Evolutionary conservation across 2,113 vertebrate species (phyloP).

Genomic region (Hyaena hyaena): DNA sequence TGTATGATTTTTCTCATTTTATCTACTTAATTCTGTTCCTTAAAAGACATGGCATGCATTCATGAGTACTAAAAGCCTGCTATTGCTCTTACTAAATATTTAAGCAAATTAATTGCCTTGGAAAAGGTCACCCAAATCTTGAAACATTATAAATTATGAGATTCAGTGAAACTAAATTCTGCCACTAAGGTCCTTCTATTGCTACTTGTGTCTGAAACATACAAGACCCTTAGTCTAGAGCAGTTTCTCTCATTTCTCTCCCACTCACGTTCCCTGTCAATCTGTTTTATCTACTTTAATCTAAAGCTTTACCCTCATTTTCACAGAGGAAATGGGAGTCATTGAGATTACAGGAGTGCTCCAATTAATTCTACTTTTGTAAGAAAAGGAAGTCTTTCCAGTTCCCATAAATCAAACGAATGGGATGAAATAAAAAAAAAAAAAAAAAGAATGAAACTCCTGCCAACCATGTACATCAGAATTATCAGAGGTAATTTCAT

Average conservation of each 20-base stretch:
- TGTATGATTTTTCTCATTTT: neutral
- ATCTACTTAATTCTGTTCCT: constrained; percentile 9
- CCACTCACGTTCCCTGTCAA: neutral
- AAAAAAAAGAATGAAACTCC: neutral
- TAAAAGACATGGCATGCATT: neutral
- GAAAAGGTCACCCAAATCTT: constrained; percentile 53
- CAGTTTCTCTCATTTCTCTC: constrained; percentile 37
- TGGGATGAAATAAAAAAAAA: neutral
- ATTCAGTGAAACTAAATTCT: constrained; percentile 44
- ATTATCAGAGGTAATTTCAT: neutral
- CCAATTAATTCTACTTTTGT: neutral
- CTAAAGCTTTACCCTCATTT: neutral
- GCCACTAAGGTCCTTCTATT: neutral
- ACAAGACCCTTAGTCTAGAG: neutral
- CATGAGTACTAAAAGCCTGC: neutral
- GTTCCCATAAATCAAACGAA: neutral
- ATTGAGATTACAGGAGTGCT: neutral
- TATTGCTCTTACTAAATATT: neutral
- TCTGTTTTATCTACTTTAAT: constrained; percentile 42
- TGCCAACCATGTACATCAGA: neutral
- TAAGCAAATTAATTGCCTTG: constrained; percentile 54
- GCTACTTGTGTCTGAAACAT: neutral
- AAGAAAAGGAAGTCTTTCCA: neutral
- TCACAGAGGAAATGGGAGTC: constrained; percentile 26
- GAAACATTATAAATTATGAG: constrained; percentile 33